Conservation (phyloP, 2,113 vertebrate genomes). For the Hippopotamus amphibius region DNA sequence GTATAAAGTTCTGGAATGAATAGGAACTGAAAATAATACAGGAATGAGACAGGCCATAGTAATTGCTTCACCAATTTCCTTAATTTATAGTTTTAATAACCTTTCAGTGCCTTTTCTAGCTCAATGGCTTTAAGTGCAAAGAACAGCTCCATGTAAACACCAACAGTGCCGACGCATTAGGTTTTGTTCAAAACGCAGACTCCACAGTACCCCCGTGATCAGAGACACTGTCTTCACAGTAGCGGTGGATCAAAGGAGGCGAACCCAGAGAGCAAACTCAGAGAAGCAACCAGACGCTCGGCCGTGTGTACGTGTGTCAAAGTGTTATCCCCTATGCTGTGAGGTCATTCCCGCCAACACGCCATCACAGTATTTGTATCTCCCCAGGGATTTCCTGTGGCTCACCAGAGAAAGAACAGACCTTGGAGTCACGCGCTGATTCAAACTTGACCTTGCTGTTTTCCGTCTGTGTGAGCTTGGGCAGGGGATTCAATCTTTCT, state of each 20-base stretch:
- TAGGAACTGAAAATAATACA: neutral
- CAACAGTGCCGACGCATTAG: too few species aligned
- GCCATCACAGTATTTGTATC: neutral
- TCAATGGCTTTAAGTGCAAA: neutral
- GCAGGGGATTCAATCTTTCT: neutral
- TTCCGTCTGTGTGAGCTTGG: neutral
- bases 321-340: rapidly evolving
- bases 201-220: neutral
- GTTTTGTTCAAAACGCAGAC: neutral
- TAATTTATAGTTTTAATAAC: slow-evolving; percentile 59
- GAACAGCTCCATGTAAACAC: neutral
- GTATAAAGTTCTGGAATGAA: neutral
- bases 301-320: rapidly evolving
- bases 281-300: neutral
- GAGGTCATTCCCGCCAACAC: neutral
- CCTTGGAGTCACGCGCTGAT: neutral
- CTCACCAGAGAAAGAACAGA: neutral
- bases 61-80: neutral
- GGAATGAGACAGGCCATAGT: neutral
- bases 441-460: neutral
- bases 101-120: neutral
- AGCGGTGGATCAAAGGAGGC: neutral
- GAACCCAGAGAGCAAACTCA: neutral
- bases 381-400: neutral
- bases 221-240: neutral